Evolutionary conservation across 2,888 invertebrate genomes (phyloP), one percentile per base, ranked within the genome.

Genomic region (Nasonovia ribisnigri): DNA sequence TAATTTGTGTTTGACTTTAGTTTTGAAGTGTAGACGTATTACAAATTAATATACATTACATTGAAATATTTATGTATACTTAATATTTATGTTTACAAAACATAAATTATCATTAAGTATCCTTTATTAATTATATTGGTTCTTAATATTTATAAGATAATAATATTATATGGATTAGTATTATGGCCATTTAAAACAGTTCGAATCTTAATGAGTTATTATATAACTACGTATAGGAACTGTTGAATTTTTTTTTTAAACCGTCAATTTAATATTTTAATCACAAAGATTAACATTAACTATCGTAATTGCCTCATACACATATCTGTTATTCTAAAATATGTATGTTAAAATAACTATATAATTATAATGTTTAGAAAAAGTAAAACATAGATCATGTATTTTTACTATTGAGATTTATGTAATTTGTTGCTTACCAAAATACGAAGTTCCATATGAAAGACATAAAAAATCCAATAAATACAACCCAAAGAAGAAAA

Each of bases 391-490:
- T 48, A 29, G 8, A 8, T 87, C 13, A 48, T 46, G 13, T 87
- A 48, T 46, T 29, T 48, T 2, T 48, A n/a, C 51, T 43, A 84
- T 46, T 46, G 43, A 48, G 24, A 43, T 60, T 29, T 84, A 36
- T 67, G 16, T 67, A n/a, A 67, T 43, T 67, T n/a, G 11, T 86
- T 92, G 46, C 90, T 93, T 60, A 93, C 94, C 91, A 91, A 89
- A 94, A 92, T 57, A 88, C 43, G 46, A 88, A 94, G 92, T 94
- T 88, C 92, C 92, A 92, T 54, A 94, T 89, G 57, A 88, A 84
- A 54, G 94, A 91, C 43, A 92, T 57, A 84, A 94, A 94, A 88
- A 94, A 91, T 88, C 94, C 94, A 46, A 88, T 51, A 11, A 92
- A 77, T 60, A 94, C n/a, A 26, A 91, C 88, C 92, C 90, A 92